These are phyloP conservation scores for Gambusia yucatana DNA, from an alignment of 2,797 vertebrate species.

Conservation along the genomic window DNA sequence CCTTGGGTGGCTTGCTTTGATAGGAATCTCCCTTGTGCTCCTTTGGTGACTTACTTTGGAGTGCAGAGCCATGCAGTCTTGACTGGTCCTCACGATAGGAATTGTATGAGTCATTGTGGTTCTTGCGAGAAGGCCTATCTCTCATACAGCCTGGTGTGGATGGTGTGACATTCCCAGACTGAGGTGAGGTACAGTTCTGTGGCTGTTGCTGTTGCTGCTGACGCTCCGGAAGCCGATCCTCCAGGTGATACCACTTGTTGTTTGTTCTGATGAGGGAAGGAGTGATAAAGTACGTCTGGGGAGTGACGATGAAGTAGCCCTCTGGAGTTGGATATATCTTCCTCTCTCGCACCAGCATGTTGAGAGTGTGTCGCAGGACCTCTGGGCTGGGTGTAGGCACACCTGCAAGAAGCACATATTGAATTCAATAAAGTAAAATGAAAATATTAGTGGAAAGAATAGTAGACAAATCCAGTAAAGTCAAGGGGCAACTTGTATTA, in stretches of 20 bases:
- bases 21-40: conserved; percentile 79
- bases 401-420: conserved; percentile 77
- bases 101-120: conserved; percentile 95
- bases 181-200: conserved; percentile 93
- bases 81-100: conserved; percentile 92
- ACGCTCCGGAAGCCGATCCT: conserved; percentile 94
- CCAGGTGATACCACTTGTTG: conserved; percentile 99
- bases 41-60: conserved; percentile 91
- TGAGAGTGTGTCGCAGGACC: conserved; percentile 96
- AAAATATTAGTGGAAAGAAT: conserved; percentile 13
- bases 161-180: conserved; percentile 92
- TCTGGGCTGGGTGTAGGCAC: conserved; percentile 98
- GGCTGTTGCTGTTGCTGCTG: conserved; percentile 77
- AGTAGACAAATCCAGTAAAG: neutral
- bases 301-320: conserved; percentile 99
- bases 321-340: conserved; percentile 99
- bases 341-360: conserved; percentile 97
- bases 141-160: conserved; percentile 93
- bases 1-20: conserved; percentile 79
- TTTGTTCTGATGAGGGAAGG: conserved; percentile 99
- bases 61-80: conserved; percentile 89
- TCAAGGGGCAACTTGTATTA: neutral
- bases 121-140: conserved; percentile 94
- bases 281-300: conserved; percentile 99
- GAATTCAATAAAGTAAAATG: neutral